Conservation (phyloP, 92 coral and sea anemone genomes). For the Zoanthus sociatus region DNA sequence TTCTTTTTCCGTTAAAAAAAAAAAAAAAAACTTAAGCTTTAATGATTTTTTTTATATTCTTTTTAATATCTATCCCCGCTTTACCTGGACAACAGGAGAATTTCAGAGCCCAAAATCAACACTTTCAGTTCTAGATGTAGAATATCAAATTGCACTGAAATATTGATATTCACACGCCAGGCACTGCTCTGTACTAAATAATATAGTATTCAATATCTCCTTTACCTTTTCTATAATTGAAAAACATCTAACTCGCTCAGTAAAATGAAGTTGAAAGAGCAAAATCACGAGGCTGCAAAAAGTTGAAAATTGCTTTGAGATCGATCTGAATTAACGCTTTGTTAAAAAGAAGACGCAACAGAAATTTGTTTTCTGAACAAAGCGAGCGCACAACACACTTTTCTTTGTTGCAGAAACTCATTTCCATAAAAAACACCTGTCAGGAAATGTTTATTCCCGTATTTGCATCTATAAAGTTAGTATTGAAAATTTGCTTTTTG, state of each 20-base stretch:
- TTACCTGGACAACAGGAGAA: conserved; percentile 2
- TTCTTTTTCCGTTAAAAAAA: too few species aligned
- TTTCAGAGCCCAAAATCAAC: conserved; percentile 13
- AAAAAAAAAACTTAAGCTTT: too few species aligned
- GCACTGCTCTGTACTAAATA: background rate
- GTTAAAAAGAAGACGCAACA: conserved; percentile 5
- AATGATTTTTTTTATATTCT: background rate
- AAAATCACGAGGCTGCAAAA: conserved; percentile 22
- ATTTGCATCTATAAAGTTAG: conserved; percentile 73
- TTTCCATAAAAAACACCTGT: conserved; percentile 90
- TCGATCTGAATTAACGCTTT: background rate
- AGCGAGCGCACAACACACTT: conserved; percentile 4
- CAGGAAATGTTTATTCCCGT: conserved; percentile 74
- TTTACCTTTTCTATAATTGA: background rate
- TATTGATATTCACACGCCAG: too few species aligned
- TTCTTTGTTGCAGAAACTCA: conserved; percentile 53
- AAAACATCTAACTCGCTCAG: conserved; percentile 27
- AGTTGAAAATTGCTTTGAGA: background rate
- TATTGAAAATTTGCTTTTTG: conserved; percentile 38
- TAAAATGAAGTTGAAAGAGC: background rate
- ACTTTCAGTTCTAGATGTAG: conserved; percentile 12
- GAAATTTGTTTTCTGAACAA: conserved; percentile 8
- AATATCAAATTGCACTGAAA: too few species aligned
- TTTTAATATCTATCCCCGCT: background rate
- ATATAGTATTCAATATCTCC: background rate